Conservation (phyloP, 2,888 invertebrate genomes). For the Bellardia pandia region DNA sequence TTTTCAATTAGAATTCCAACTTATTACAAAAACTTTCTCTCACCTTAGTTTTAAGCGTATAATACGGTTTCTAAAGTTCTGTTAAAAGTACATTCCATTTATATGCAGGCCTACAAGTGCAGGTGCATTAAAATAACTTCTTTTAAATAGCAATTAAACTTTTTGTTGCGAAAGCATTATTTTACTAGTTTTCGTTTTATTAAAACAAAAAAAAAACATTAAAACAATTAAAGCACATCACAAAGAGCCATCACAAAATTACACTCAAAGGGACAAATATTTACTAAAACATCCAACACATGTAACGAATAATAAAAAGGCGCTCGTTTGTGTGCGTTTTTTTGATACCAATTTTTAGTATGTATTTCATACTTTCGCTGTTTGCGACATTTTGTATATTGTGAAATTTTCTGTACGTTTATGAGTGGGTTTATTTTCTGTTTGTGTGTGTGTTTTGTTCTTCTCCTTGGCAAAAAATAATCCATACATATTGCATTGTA, state of each 20-base stretch:
- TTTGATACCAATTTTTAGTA: not conserved
- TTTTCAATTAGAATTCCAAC: too few relatives aligned
- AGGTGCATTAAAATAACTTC: too few relatives aligned
- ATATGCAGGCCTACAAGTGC: too few relatives aligned
- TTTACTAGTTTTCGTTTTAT: too few relatives aligned
- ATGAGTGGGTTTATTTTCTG: constrained; percentile 1
- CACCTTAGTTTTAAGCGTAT: too few relatives aligned
- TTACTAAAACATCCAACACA: not conserved
- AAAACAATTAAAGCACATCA: too few relatives aligned
- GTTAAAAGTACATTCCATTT: too few relatives aligned
- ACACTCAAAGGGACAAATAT: not conserved
- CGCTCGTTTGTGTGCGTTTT: not conserved
- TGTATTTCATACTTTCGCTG: not conserved
- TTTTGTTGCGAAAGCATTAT: too few relatives aligned
- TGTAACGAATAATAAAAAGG: not conserved
- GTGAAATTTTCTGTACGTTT: not conserved
- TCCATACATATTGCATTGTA: constrained; percentile 38
- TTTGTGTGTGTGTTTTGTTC: constrained; percentile 1
- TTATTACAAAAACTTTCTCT: too few relatives aligned
- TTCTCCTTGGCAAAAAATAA: not conserved
- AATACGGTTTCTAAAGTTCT: too few relatives aligned
- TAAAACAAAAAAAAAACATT: too few relatives aligned
- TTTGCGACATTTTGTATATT: constrained; percentile 18
- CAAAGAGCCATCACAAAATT: not conserved
- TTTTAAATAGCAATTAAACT: too few relatives aligned